These are phyloP conservation scores for Jaculus jaculus DNA, from an alignment of 2,113 vertebrate species.

Conservation along the genomic window DNA sequence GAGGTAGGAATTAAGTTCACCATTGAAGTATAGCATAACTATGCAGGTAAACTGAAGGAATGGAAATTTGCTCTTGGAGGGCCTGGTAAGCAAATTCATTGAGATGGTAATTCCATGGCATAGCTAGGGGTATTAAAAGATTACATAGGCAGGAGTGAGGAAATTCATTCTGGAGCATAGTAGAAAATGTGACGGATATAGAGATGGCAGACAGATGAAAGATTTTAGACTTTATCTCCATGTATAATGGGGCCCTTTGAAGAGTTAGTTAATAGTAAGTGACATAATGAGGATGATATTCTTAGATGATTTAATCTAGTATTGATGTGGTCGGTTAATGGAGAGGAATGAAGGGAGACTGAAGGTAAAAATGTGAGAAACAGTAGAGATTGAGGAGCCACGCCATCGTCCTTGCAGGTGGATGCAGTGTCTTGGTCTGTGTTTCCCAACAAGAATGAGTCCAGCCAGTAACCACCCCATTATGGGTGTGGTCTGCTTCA, in stretches of 20 bases:
- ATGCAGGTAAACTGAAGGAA: background rate
- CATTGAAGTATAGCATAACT: background rate
- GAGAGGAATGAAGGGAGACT: background rate
- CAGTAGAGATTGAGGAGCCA: background rate
- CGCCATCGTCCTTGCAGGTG: background rate
- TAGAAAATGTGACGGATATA: background rate
- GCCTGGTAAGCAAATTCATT: background rate
- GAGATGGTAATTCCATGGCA: too few relatives aligned
- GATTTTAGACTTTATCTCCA: background rate
- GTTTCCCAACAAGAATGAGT: background rate
- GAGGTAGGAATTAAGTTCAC: background rate
- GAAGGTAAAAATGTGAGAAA: background rate
- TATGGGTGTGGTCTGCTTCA: background rate
- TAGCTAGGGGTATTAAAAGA: background rate
- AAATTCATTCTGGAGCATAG: background rate
- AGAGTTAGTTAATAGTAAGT: conserved; percentile 19
- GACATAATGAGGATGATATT: background rate
- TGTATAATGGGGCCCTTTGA: background rate
- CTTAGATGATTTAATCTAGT: background rate
- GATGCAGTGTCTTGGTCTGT: background rate
- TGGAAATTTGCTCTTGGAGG: background rate
- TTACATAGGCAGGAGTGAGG: background rate
- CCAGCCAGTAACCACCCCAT: background rate
- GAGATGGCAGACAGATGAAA: background rate
- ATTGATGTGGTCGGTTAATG: background rate